phyloP scores from a whole-genome alignment of 2,113 vertebrate genomes.

The Scomber scombrus region DNA sequence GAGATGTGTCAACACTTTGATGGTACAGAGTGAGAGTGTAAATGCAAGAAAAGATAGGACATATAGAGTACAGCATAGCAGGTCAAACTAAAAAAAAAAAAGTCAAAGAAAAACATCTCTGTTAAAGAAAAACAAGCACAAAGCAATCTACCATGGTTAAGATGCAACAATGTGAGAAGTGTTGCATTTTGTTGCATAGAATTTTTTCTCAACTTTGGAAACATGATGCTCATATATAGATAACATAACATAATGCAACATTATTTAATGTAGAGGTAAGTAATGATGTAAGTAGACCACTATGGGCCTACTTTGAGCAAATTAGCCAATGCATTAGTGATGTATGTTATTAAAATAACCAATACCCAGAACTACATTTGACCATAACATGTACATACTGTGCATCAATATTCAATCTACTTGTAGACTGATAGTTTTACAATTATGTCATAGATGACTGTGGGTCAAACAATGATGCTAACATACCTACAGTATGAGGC shows the following conservation, averaged over 20 bases:
- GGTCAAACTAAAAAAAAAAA: constrained; percentile 61
- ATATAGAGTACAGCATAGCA: constrained; percentile 30
- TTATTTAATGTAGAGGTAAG: background rate
- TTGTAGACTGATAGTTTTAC: background rate
- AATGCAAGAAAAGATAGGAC: constrained; percentile 44
- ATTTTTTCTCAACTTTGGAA: constrained; percentile 2
- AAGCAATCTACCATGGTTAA: background rate
- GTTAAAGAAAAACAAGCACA: constrained; percentile 5
- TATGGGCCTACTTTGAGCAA: background rate
- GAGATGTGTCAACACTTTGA: constrained; percentile 77
- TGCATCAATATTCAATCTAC: background rate
- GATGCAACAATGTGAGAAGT: constrained; percentile 11
- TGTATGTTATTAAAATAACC: too few relatives aligned
- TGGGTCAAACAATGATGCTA: constrained; percentile 14
- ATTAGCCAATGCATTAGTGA: background rate
- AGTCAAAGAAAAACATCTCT: constrained; percentile 34
- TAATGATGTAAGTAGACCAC: background rate
- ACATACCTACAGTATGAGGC: background rate
- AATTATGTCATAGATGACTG: background rate
- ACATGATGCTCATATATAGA: background rate
- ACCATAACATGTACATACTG: background rate
- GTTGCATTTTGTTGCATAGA: background rate
- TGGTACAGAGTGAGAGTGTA: constrained; percentile 60
- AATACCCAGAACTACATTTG: background rate
- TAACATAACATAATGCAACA: background rate